Evolutionary conservation across 2,888 invertebrate genomes (phyloP).

Genomic region (Carabus problematicus): DNA sequence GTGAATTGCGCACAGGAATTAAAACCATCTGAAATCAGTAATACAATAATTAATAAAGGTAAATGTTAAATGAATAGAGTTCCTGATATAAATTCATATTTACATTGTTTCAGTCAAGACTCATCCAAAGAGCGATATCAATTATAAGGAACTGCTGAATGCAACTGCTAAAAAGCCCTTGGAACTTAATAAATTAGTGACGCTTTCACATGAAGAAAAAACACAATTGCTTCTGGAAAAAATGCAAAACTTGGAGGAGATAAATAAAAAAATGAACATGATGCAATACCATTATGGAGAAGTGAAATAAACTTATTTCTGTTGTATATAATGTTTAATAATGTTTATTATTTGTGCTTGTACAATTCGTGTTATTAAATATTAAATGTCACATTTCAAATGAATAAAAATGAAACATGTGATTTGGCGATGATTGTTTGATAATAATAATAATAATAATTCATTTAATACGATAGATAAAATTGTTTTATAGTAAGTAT

Average conservation of each 20-base stretch:
- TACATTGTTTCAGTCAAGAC: too few relatives aligned
- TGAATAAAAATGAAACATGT: conserved; percentile 29
- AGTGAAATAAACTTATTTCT: not conserved
- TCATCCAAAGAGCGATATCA: too few relatives aligned
- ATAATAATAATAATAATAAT: not conserved
- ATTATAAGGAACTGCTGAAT: too few relatives aligned
- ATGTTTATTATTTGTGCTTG: conserved; percentile 26
- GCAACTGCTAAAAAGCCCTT: too few relatives aligned
- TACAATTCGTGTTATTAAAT: conserved; percentile 28
- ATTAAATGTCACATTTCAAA: conserved; percentile 9
- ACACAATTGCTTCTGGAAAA: too few relatives aligned
- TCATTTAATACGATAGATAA: not conserved
- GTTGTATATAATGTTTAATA: conserved; percentile 11
- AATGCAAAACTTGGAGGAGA: not conserved
- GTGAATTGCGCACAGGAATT: too few relatives aligned
- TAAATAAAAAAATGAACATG: not conserved
- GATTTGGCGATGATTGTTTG: conserved; percentile 11
- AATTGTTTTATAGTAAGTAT: conserved; percentile 33
- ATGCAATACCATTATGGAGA: not conserved
- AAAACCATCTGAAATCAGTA: too few relatives aligned
- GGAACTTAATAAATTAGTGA: too few relatives aligned
- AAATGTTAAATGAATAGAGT: too few relatives aligned
- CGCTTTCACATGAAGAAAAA: too few relatives aligned
- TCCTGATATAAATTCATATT: too few relatives aligned
- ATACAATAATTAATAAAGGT: too few relatives aligned